A percentile compares a stretch with the other conserved stretches of the same genome.
These are phyloP conservation scores for Coilia nasus DNA, from an alignment of 2,797 vertebrate genomes.

Conservation along the genomic window DNA sequence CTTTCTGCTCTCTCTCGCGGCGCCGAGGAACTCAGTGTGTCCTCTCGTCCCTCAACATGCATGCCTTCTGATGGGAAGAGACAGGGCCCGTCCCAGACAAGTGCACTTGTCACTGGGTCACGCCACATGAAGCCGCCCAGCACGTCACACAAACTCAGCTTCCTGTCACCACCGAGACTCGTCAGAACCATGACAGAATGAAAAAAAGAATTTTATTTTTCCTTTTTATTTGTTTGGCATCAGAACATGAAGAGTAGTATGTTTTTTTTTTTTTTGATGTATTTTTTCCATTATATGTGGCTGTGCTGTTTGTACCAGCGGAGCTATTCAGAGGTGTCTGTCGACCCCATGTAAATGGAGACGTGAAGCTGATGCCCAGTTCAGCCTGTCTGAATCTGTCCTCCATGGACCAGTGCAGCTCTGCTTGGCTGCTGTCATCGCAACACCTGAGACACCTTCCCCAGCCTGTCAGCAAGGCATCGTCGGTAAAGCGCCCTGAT, in stretches of 20 bases:
- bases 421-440: neutral
- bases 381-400: neutral
- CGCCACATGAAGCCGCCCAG: constrained; percentile 76
- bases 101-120: constrained; percentile 78
- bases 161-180: neutral
- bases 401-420: neutral
- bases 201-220: neutral
- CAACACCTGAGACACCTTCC: no score
- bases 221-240: constrained; percentile 14
- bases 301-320: neutral
- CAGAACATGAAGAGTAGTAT: neutral
- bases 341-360: neutral
- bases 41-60: constrained; percentile 60
- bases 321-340: neutral
- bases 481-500: neutral
- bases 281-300: neutral
- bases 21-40: constrained; percentile 31
- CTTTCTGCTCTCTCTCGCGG: neutral
- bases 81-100: constrained; percentile 78
- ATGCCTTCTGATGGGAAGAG: constrained; percentile 73
- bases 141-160: constrained; percentile 58
- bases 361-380: neutral
- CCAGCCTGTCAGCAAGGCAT: neutral
- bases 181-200: constrained; percentile 5
- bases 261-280: neutral